Evolutionary conservation across 2,113 vertebrate genomes (phyloP).

Genomic region (Siphamia tubifer): DNA sequence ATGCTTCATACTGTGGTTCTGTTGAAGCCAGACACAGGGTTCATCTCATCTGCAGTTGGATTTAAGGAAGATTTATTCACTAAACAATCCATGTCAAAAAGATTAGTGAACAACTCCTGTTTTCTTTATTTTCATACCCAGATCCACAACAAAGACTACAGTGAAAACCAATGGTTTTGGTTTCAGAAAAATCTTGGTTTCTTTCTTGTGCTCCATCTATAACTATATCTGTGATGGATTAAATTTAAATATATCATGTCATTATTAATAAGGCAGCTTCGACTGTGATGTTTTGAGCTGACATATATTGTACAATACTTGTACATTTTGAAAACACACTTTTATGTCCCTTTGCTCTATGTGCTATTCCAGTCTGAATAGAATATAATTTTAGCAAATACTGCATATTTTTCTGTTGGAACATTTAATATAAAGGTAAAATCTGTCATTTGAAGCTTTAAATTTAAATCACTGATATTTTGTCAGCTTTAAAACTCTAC

Average conservation of each 20-base stretch:
- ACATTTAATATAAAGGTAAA: no score
- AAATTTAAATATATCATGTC: no score
- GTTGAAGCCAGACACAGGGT: background rate
- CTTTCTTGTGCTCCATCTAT: no score
- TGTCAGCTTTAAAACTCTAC: slow-evolving; percentile 4
- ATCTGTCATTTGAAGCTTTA: no score
- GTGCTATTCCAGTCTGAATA: background rate
- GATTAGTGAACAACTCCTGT: background rate
- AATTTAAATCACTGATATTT: background rate
- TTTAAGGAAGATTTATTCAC: slow-evolving; percentile 10
- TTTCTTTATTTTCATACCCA: background rate
- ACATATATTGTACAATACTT: background rate
- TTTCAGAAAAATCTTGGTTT: no score
- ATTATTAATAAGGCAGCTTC: no score
- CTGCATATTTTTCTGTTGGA: slow-evolving; percentile 34
- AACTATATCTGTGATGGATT: no score
- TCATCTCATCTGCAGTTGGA: background rate
- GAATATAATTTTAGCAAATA: slow-evolving; percentile 11
- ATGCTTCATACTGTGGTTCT: background rate
- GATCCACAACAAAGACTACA: no score
- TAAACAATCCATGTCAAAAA: slow-evolving; percentile 1
- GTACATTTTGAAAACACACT: background rate
- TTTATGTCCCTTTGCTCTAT: slow-evolving; percentile 12
- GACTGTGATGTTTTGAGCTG: slow-evolving; percentile 1
- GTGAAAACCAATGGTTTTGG: background rate